Base-by-base conservation (phyloP, 92 coral and sea anemone genomes). In the Blastomussa wellsi region DNA sequence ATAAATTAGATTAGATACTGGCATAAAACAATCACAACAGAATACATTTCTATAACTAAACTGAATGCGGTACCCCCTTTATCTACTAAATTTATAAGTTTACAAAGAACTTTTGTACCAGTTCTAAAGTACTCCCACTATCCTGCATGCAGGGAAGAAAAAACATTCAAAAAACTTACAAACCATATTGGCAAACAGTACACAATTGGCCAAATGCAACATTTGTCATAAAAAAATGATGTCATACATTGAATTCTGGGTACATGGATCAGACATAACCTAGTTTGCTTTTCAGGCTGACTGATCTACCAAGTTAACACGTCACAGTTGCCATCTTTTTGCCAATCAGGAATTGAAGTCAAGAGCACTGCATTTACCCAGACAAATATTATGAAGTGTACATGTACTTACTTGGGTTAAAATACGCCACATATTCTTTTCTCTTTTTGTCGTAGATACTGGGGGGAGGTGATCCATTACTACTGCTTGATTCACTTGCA, bases 401-500 rank as follows among this genome's bases (percentile, higher is more conserved):
- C n/a, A 20, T 44, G 51, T 28, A 29, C 81, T 77, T 28, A 77
- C 67, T 16, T 77, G 81, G 81, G 31, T 53, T 77, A 48, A 77
- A 77, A 77, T 77, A 77, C 31, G 81, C 31, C n/a, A 77, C 81
- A 57, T 78, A 53, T 53, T 52, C 69, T 28, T 52, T 77, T 38
- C 81, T 77, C 20, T 53, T 79, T 28, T 79, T 37, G 55, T 77
- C 81, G 53, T 7, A 52, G 31, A 55, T 16, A 57, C 36, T 35
- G 81, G 81, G 73, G 80, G 71, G 52, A 44, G 82, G 35, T 52
- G 72, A 28, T 79, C 70, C 81, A 78, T 29, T 74, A 48, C 16
- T 74, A 39, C 81, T 78, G 31, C 81, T 78, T 78, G 81, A 78
- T 24, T 78, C 81, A 53, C 37, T 49, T 55, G 81, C 70, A 78